A percentile compares a stretch with the other conserved stretches of the same genome.
phyloP scores from a whole-genome alignment of 2,888 invertebrate species.

The Papilio gigon region DNA sequence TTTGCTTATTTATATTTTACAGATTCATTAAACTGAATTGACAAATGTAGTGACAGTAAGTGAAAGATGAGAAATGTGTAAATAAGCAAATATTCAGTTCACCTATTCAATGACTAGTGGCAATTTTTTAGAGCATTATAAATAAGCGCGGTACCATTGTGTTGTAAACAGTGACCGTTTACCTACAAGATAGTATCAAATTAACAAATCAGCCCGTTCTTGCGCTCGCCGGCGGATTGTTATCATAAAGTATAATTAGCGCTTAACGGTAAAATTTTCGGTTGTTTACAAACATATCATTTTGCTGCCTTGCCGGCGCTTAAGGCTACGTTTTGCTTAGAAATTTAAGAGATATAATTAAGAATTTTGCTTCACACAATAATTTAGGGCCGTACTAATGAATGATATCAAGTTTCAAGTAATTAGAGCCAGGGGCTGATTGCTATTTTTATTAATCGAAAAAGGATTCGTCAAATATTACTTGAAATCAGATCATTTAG shows the following conservation, averaged over 20 bases:
- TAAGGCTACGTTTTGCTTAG: conserved; percentile 79
- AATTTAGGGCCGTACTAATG: conserved; percentile 80
- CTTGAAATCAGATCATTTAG: neutral
- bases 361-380: conserved; percentile 80
- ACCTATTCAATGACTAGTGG: neutral
- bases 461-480: conserved; percentile 42
- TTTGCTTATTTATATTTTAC: too few species aligned
- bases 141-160: conserved; percentile 5
- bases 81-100: too few species aligned
- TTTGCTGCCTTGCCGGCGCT: conserved; percentile 74
- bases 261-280: conserved; percentile 72
- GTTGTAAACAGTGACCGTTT: conserved; percentile 12
- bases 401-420: conserved; percentile 80
- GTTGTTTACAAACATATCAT: conserved; percentile 81
- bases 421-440: conserved; percentile 76
- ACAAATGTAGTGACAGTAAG: too few species aligned
- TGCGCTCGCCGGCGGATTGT: conserved; percentile 51
- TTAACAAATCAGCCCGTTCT: conserved; percentile 55
- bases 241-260: conserved; percentile 70
- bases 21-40: too few species aligned
- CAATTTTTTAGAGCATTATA: conserved; percentile 3
- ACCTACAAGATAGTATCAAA: conserved; percentile 44
- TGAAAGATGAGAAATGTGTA: too few species aligned
- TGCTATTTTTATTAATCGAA: conserved; percentile 72
- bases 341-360: conserved; percentile 83